Evolutionary conservation across 2,113 vertebrate genomes (phyloP).

Genomic region (Dipodomys stephensi): DNA sequence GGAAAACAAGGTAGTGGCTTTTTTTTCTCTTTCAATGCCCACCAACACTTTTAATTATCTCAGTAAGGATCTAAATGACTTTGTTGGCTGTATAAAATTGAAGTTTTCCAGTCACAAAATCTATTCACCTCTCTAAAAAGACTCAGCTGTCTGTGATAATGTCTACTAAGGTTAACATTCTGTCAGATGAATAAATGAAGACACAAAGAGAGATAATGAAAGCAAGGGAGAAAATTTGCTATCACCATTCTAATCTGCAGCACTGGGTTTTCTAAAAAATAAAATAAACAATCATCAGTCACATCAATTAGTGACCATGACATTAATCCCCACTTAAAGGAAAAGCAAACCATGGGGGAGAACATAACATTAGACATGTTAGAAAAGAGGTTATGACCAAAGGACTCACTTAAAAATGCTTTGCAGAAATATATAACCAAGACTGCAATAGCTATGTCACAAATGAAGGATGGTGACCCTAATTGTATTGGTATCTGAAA

Average conservation of each 20-base stretch:
- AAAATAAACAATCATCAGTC: background rate
- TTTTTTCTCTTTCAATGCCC: background rate
- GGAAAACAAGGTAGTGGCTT: background rate
- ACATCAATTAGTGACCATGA: background rate
- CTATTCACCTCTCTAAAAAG: background rate
- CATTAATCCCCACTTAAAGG: background rate
- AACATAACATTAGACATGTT: background rate
- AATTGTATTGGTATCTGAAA: background rate
- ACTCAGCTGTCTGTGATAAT: background rate
- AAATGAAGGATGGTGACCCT: background rate
- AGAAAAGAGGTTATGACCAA: no score
- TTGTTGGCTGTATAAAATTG: background rate
- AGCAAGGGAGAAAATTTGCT: background rate
- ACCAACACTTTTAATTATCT: slow-evolving; percentile 25
- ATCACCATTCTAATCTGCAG: slow-evolving; percentile 20
- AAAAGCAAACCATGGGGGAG: background rate
- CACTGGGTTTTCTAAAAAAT: background rate
- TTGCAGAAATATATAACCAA: background rate
- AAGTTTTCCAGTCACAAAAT: background rate
- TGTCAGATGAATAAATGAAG: background rate
- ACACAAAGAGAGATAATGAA: background rate
- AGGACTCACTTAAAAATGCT: background rate
- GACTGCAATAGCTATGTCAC: background rate
- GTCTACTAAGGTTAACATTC: background rate
- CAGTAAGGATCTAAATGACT: background rate